Evolutionary conservation across 2,888 invertebrate genomes (phyloP).

Genomic region (Chaetoderma sp.): DNA sequence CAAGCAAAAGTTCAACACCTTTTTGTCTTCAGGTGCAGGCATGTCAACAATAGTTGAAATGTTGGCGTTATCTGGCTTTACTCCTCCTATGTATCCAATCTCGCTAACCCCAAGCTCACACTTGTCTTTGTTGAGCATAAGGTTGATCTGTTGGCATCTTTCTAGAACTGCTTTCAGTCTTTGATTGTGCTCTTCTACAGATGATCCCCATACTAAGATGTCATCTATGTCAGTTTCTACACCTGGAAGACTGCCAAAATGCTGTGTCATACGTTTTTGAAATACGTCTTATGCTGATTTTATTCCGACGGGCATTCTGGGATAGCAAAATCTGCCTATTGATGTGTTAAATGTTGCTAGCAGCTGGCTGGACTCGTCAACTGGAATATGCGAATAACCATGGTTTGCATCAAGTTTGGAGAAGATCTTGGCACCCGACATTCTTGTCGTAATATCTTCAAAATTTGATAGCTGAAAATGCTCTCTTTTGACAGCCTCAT

Average conservation of each 20-base stretch:
- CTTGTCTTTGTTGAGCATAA: background rate
- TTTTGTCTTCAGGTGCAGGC: conserved; percentile 2
- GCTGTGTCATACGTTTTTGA: conserved; percentile 11
- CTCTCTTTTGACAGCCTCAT: conserved; percentile 5
- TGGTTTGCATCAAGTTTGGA: conserved; percentile 10
- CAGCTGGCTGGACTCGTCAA: background rate
- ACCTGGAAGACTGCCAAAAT: conserved; percentile 7
- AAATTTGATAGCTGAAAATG: conserved; percentile 23
- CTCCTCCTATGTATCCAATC: background rate
- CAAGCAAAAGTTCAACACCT: conserved; percentile 27
- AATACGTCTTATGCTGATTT: conserved; percentile 22
- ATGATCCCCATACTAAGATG: conserved; percentile 15
- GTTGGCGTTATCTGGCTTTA: background rate
- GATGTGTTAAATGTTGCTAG: conserved; percentile 11
- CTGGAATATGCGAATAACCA: background rate
- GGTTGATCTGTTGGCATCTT: background rate
- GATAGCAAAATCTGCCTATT: conserved; percentile 18
- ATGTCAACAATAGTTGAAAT: background rate
- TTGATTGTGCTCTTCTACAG: conserved; percentile 3
- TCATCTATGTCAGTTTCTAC: conserved; percentile 17
- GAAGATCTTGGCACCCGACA: conserved; percentile 12
- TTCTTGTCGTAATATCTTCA: conserved; percentile 12
- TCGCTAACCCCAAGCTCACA: background rate
- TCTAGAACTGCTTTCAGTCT: background rate
- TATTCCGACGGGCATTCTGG: conserved; percentile 26